These are phyloP conservation scores for Gavia stellata DNA, from an alignment of 2,113 vertebrate genomes.

Conservation along the genomic window DNA sequence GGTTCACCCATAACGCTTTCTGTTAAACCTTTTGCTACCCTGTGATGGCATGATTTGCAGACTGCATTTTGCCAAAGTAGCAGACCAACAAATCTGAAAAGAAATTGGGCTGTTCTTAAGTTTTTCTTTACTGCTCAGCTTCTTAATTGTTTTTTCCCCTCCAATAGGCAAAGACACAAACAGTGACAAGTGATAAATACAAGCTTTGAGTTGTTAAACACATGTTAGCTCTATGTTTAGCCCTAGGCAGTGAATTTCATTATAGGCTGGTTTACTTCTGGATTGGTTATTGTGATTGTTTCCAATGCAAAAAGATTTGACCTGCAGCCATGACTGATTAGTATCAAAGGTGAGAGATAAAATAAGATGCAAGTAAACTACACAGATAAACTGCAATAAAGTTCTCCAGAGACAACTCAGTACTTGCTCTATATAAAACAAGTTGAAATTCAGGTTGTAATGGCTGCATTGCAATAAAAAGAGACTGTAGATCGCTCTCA, in stretches of 20 bases:
- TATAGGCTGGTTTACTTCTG: constrained; percentile 70
- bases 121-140: not conserved
- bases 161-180: constrained; percentile 47
- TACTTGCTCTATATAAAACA: not conserved
- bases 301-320: constrained; percentile 7
- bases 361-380: constrained; percentile 74
- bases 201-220: constrained; percentile 80
- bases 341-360: constrained; percentile 75
- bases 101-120: not conserved
- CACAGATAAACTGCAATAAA: constrained; percentile 69
- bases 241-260: constrained; percentile 79
- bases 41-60: not conserved
- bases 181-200: constrained; percentile 74
- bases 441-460: constrained; percentile 59
- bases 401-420: constrained; percentile 73
- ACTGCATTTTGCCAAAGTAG: not conserved
- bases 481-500: not conserved
- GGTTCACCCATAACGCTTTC: not conserved
- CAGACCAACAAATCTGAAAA: constrained; percentile 4
- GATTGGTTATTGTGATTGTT: constrained; percentile 36
- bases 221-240: constrained; percentile 79
- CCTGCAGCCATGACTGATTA: constrained; percentile 75
- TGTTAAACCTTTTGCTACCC: not conserved
- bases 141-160: constrained; percentile 29
- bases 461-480: not conserved